Evolutionary conservation across 2,888 invertebrate species (phyloP).

Genomic region (Drosophila paranaensis): DNA sequence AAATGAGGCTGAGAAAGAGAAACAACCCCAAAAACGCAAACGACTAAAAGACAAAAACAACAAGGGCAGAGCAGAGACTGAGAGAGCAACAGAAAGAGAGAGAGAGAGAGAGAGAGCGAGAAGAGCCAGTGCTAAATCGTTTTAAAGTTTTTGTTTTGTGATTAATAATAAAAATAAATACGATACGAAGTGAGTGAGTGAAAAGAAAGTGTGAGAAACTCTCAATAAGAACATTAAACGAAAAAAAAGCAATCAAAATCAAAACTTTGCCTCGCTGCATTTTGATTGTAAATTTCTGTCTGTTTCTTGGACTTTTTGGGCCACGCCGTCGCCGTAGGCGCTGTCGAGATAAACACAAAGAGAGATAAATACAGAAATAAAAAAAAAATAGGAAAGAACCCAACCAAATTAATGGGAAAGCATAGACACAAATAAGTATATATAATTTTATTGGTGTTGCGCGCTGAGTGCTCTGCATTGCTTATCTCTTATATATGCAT

Average conservation of each 20-base stretch:
- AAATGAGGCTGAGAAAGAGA: constrained; percentile 73
- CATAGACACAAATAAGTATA: constrained; percentile 51
- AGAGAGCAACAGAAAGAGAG: neutral
- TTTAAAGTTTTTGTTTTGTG: constrained; percentile 31
- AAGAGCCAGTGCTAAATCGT: constrained; percentile 24
- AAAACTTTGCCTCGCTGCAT: constrained; percentile 57
- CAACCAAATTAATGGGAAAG: constrained; percentile 69
- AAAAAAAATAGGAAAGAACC: constrained; percentile 19
- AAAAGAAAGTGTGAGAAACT: constrained; percentile 74
- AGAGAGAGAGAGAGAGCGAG: constrained; percentile 5
- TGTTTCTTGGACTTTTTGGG: constrained; percentile 44
- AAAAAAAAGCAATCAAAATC: constrained; percentile 58
- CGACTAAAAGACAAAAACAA: constrained; percentile 50
- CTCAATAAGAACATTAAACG: constrained; percentile 18
- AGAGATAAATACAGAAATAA: constrained; percentile 77
- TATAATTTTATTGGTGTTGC: constrained; percentile 50
- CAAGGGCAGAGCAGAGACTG: constrained; percentile 11
- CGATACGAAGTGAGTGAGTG: constrained; percentile 41
- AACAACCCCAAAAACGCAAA: constrained; percentile 72
- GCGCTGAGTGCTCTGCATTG: constrained; percentile 38
- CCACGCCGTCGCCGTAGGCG: constrained; percentile 59
- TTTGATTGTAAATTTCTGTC: constrained; percentile 67
- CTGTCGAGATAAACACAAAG: constrained; percentile 70
- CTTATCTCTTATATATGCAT: constrained; percentile 66
- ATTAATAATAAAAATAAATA: constrained; percentile 48